Conservation (phyloP, 2,888 invertebrate genomes). For the Calameuta pallipes region DNA sequence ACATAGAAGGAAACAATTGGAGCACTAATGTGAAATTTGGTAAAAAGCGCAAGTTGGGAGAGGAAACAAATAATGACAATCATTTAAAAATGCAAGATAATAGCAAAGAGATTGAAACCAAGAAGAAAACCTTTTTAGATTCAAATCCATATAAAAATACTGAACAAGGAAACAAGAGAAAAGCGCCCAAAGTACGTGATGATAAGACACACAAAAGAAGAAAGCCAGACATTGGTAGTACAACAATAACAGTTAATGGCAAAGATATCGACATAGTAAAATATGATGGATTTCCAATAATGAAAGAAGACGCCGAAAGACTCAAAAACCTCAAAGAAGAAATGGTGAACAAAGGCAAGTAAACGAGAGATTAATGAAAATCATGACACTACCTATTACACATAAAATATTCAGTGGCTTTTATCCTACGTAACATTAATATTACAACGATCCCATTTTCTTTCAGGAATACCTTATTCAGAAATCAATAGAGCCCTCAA, state of each 20-base stretch:
- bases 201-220: slow-evolving; percentile 55
- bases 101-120: slow-evolving; percentile 24
- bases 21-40: slow-evolving; percentile 35
- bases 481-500: slow-evolving; percentile 77
- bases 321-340: slow-evolving; percentile 72
- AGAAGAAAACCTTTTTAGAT: slow-evolving; percentile 39
- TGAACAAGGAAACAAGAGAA: slow-evolving; percentile 57
- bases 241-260: slow-evolving; percentile 74
- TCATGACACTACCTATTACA: background rate
- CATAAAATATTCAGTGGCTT: background rate
- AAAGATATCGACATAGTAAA: slow-evolving; percentile 72
- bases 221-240: slow-evolving; percentile 61
- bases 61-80: slow-evolving; percentile 27
- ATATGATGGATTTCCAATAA: slow-evolving; percentile 79
- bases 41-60: slow-evolving; percentile 20
- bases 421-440: background rate
- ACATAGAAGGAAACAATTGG: slow-evolving; percentile 41
- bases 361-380: slow-evolving; percentile 14
- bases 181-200: slow-evolving; percentile 67
- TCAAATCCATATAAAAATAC: slow-evolving; percentile 11
- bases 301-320: slow-evolving; percentile 77
- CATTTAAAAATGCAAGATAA: slow-evolving; percentile 21
- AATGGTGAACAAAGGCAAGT: slow-evolving; percentile 73
- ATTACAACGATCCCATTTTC: slow-evolving; percentile 4
- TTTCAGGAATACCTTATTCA: slow-evolving; percentile 71